Percentiles rank a stretch among this genome's conserved stretches.
These are phyloP conservation scores for Pollenia griseotomentosa DNA, from an alignment of 2,888 invertebrate species.

Conservation along the genomic window DNA sequence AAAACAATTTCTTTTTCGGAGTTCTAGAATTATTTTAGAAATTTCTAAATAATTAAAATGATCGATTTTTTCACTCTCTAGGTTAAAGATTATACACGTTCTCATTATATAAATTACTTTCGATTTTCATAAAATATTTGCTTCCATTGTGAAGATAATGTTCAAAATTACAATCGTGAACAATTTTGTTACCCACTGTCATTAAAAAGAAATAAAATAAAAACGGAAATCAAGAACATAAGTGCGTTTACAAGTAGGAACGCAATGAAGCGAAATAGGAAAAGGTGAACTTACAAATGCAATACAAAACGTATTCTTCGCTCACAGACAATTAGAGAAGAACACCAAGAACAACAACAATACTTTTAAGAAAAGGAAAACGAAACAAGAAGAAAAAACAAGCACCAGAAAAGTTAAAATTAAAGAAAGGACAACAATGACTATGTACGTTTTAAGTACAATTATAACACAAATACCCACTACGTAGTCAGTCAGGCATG, in stretches of 20 bases:
- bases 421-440: conserved; percentile 30
- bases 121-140: neutral
- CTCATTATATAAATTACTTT: too few relatives aligned
- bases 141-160: neutral
- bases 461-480: neutral
- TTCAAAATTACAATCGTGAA: neutral
- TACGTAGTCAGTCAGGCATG: neutral
- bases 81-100: too few relatives aligned
- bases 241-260: conserved; percentile 11
- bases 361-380: conserved; percentile 24
- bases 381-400: neutral
- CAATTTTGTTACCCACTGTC: conserved; percentile 2
- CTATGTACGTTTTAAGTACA: conserved; percentile 41
- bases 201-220: neutral
- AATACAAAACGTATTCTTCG: conserved; percentile 23
- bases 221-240: conserved; percentile 38
- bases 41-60: too few relatives aligned
- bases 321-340: conserved; percentile 17
- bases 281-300: conserved; percentile 26
- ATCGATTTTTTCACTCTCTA: too few relatives aligned
- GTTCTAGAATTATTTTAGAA: too few relatives aligned
- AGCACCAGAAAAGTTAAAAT: conserved; percentile 8
- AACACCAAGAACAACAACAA: conserved; percentile 16
- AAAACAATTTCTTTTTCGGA: too few relatives aligned
- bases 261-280: conserved; percentile 26